Evolutionary conservation across 1,140 invertebrate species (phyloP).

Genomic region (Scylla paramamosain): DNA sequence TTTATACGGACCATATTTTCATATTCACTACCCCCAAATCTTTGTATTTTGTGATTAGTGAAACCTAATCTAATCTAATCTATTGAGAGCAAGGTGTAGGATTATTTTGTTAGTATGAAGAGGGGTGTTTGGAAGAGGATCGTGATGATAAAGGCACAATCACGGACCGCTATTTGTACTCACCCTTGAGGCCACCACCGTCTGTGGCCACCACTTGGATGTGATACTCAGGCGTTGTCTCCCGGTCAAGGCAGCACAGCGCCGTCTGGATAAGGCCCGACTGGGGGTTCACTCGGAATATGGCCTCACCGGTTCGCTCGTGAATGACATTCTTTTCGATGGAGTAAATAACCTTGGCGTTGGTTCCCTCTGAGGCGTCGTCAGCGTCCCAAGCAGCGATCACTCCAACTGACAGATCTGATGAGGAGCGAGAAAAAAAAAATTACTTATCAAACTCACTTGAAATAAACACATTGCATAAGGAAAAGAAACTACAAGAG

Average conservation of each 20-base stretch:
- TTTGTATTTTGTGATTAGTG: too few species aligned
- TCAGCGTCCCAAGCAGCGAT: conserved; percentile 88
- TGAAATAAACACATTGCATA: background rate
- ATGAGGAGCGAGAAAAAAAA: background rate
- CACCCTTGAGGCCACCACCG: conserved; percentile 93
- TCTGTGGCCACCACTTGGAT: conserved; percentile 97
- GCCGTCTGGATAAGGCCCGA: conserved; percentile 97
- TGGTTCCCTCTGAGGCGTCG: conserved; percentile 94
- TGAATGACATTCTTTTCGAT: conserved; percentile 98
- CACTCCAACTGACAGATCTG: conserved; percentile 17
- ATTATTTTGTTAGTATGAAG: too few species aligned
- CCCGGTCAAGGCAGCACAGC: conserved; percentile 94
- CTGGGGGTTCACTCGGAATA: conserved; percentile 96
- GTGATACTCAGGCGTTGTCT: conserved; percentile 97
- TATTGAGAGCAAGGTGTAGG: too few species aligned
- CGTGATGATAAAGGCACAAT: too few species aligned
- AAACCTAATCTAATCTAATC: too few species aligned
- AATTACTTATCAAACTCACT: background rate
- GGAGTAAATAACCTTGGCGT: conserved; percentile 93
- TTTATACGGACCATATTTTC: too few species aligned
- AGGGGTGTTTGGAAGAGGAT: too few species aligned
- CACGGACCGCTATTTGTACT: background rate
- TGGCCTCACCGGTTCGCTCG: conserved; percentile 94
- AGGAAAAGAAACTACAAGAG: background rate
- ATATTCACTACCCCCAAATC: too few species aligned